Base-by-base conservation (phyloP, 1,140 invertebrate genomes). In the Chironomus tepperi region DNA sequence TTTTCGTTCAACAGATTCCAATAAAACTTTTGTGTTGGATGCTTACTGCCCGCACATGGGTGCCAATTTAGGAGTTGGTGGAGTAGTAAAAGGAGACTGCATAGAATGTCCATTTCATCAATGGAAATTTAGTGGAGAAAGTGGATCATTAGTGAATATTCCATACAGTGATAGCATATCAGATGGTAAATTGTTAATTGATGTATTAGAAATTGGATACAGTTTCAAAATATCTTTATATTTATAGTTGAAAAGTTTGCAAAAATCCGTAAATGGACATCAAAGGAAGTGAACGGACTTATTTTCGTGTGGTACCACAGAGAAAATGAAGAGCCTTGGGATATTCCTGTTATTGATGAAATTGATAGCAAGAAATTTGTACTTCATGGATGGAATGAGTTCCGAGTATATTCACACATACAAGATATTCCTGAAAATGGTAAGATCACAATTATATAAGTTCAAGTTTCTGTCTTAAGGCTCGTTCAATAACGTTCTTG, bases 341-440 rank as follows among this genome's bases (percentile, higher is more conserved):
- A 81, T n/a, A 83, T 91, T 0, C 84, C 88, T 0, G 79, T 84
- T 0, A 80, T 90, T 0, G 77, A 83, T 1, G 82, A 90, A 76
- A 83, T 92, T 7, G 77, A 82, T 3, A 80, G 79, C 7, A 86
- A 88, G 0, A 77, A 80, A 5, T 93, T 89, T 88, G 80, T 81
- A 1, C 94, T 88, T 79, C 85, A 90, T 24, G 95, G 93, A 0
- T 84, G 89, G 1, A 91, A 90, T 76, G 90, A 94, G 77, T 94
- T 93, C 79, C 83, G 87, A 42, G 84, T 95, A 64, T 90, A 87
- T 75, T 88, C 88, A 77, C 91, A 92, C 77, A 88, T 91, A 77
- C 89, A 96, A 91, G 94, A 97, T 79, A 93, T 97, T 67, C 93
- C 94, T 0, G 94, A 97, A 82, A 97, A 97, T 78, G 95, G 43